Evolutionary conservation across 2,797 vertebrate species (phyloP).

Genomic region (Squalus acanthias): DNA sequence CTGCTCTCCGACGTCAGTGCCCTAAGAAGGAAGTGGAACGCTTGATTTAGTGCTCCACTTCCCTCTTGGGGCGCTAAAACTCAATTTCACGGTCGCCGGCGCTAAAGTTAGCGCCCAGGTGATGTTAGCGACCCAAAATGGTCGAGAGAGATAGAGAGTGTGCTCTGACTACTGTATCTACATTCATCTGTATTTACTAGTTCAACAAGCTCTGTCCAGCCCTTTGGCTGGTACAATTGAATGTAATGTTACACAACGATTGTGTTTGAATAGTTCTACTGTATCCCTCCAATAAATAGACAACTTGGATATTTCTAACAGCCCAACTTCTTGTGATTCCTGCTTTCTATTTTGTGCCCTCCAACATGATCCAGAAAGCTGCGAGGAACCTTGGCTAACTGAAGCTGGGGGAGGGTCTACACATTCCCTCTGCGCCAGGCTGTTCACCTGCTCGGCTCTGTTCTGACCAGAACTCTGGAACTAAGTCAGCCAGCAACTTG

Average conservation of each 20-base stretch:
- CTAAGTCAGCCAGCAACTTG: too few relatives aligned
- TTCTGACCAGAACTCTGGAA: neutral
- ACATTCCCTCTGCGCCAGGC: neutral
- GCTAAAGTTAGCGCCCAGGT: too few relatives aligned
- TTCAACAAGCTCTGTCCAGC: neutral
- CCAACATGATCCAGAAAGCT: neutral
- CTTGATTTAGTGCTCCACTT: too few relatives aligned
- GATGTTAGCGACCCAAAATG: too few relatives aligned
- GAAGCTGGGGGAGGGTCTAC: neutral
- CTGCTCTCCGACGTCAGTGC: too few relatives aligned
- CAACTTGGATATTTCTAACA: neutral
- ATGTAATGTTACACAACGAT: neutral
- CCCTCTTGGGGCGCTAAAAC: too few relatives aligned
- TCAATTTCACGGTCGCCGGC: too few relatives aligned
- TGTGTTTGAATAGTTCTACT: neutral
- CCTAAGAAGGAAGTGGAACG: too few relatives aligned
- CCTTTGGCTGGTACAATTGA: neutral
- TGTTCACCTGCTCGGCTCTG: neutral
- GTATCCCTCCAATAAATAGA: neutral
- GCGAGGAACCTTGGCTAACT: neutral
- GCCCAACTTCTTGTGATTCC: neutral
- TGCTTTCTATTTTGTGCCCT: neutral
- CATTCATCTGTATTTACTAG: neutral
- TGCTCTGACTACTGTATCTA: neutral
- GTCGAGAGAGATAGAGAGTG: too few relatives aligned